Percentiles rank a stretch among this genome's conserved stretches.
These are phyloP conservation scores for Phragmatobia fuliginosa DNA, from an alignment of 2,888 invertebrate species.

Conservation along the genomic window DNA sequence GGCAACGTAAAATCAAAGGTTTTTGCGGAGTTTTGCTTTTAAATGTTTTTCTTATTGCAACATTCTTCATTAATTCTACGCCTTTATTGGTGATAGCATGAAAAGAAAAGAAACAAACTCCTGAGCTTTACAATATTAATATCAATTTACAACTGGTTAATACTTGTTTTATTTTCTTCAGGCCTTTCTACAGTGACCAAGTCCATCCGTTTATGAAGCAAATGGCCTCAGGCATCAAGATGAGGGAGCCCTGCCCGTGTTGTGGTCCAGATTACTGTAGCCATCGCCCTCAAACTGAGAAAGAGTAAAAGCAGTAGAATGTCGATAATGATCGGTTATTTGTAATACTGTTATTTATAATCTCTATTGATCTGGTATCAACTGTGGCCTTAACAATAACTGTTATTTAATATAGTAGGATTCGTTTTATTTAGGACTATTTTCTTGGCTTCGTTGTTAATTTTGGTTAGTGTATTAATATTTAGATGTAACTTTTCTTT, in stretches of 20 bases:
- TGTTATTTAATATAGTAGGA: not conserved
- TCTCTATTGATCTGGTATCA: too few relatives aligned
- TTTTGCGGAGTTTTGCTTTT: too few relatives aligned
- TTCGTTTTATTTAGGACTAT: not conserved
- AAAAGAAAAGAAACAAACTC: too few relatives aligned
- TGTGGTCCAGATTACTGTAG: conserved; percentile 68
- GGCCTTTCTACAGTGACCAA: conserved; percentile 74
- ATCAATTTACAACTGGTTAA: not conserved
- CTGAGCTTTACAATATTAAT: too few relatives aligned
- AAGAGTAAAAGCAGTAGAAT: not conserved
- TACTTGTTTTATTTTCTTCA: conserved; percentile 38
- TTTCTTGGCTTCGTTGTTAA: not conserved
- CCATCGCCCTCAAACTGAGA: not conserved
- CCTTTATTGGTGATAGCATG: too few relatives aligned
- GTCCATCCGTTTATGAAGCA: conserved; percentile 75
- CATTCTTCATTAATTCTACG: too few relatives aligned
- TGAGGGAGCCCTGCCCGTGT: conserved; percentile 71
- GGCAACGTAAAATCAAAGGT: too few relatives aligned
- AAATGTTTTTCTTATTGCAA: too few relatives aligned
- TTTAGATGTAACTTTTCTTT: not conserved
- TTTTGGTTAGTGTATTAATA: not conserved
- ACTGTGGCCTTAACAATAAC: not conserved
- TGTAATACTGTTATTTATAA: not conserved
- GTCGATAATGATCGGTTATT: not conserved
- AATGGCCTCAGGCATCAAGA: conserved; percentile 65